Base-by-base conservation (phyloP, 2,113 vertebrate genomes). In the Piliocolobus tephrosceles region DNA sequence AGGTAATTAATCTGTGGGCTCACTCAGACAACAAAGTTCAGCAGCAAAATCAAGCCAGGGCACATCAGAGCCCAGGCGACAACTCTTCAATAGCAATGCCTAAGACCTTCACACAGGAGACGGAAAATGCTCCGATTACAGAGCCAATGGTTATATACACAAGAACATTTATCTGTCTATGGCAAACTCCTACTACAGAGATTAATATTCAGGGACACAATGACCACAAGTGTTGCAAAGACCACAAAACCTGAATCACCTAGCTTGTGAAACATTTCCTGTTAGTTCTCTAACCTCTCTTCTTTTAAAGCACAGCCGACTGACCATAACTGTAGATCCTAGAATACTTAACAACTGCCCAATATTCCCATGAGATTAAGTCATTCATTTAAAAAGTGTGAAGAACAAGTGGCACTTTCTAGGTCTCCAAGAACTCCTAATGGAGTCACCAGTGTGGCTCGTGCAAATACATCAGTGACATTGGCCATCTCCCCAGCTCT, bases 131-230 rank as follows among this genome's bases (percentile, higher is more conserved):
- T 90, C 99, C 99, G 12, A 99, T 99, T 8, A 99, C 99, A 0
- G 99, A 99, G 98, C 99, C 99, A 97, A 99, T 99, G 4, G 99
- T 99, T 98, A 99, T 99, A 98, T 99, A 99, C 85, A 99, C 99
- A 0, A 99, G 98, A 97, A 99, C 99, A 97, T 99, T 99, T 97
- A 98, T 99, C 98, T 99, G 99, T 73, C 99, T 99, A 9, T 99
- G 99, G 45, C 99, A 99, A 55, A 99, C 99, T 72, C 98, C 99
- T 95, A 99, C 99, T 13, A 99, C 98, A 70, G 99, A 99, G 75
- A 99, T 99, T 25, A 99, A 98, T 95, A 99, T 30, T 99, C 92
- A 99, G 98, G 30, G 99, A 99, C 91, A 99, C 98, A 88, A 99
- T 99, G 97, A 99, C 98, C 91, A 99, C 98, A 0, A 99, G 95